phyloP scores from a whole-genome alignment of 2,888 invertebrate species.

The Apamea crenata region DNA sequence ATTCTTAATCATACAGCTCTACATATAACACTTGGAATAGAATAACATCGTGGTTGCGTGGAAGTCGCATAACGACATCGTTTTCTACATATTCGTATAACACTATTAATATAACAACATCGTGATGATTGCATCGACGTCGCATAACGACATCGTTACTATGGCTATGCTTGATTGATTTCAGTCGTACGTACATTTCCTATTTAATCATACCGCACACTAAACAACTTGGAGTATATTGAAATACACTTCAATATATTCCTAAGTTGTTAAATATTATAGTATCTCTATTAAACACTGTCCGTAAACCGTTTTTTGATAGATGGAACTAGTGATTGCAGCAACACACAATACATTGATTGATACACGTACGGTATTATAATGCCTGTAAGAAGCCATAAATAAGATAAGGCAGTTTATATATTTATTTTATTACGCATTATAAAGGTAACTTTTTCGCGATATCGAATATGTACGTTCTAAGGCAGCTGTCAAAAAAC shows the following conservation, averaged over 20 bases:
- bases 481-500: too few relatives aligned
- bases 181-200: constrained; percentile 34
- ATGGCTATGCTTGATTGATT: constrained; percentile 41
- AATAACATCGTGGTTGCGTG: constrained; percentile 4
- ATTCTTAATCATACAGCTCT: not conserved
- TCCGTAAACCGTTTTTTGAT: too few relatives aligned
- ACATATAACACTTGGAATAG: not conserved
- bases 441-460: too few relatives aligned
- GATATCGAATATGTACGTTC: too few relatives aligned
- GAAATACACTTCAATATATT: not conserved
- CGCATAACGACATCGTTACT: constrained; percentile 32
- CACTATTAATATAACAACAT: constrained; percentile 4
- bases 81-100: constrained; percentile 14
- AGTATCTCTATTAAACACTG: not conserved
- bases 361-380: too few relatives aligned
- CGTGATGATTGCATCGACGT: not conserved
- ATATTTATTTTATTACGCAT: too few relatives aligned
- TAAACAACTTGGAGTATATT: not conserved
- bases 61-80: constrained; percentile 16
- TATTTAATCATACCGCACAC: constrained; percentile 23
- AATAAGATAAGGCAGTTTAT: too few relatives aligned
- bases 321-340: too few relatives aligned
- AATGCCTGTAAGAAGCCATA: too few relatives aligned
- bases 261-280: not conserved
- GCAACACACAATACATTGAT: too few relatives aligned